Conservation (phyloP, 2,113 vertebrate genomes). For the Dasyornis broadbenti region DNA sequence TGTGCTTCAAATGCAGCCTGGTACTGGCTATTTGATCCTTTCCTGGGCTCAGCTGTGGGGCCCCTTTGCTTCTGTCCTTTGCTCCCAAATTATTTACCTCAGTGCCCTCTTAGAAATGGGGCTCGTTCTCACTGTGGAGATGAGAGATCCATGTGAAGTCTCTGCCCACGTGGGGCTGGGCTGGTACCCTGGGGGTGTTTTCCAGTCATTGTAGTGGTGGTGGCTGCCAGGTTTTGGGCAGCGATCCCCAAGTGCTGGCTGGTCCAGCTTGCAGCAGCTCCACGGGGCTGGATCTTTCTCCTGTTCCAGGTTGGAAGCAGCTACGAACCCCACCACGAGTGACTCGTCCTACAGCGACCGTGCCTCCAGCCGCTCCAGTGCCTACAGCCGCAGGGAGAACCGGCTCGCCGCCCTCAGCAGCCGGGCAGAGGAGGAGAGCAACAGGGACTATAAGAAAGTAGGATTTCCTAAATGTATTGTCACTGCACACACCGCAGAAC, state of each 20-base stretch:
- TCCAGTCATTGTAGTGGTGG: accelerated
- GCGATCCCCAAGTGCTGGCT: accelerated
- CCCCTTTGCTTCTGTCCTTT: not conserved
- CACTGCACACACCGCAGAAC: not conserved
- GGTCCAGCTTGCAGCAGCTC: not conserved
- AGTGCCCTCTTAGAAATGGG: not conserved
- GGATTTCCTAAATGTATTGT: not conserved
- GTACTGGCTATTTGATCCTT: not conserved
- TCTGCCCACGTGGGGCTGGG: not conserved
- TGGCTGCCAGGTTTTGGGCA: not conserved
- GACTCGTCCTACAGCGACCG: conserved; percentile 79
- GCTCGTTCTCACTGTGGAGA: not conserved
- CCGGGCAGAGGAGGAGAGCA: conserved; percentile 77
- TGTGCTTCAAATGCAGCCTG: not conserved
- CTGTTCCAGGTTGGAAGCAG: conserved; percentile 79
- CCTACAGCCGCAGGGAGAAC: conserved; percentile 84
- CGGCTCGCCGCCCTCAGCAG: conserved; percentile 81
- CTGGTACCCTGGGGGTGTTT: not conserved
- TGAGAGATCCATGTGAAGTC: not conserved
- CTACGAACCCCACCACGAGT: conserved; percentile 50
- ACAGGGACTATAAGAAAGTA: conserved; percentile 91
- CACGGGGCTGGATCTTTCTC: not conserved
- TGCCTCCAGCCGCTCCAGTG: conserved; percentile 74
- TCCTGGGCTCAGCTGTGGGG: not conserved
- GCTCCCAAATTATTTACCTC: not conserved